phyloP scores from a whole-genome alignment of 1,140 invertebrate species.

The Amyelois transitella region DNA sequence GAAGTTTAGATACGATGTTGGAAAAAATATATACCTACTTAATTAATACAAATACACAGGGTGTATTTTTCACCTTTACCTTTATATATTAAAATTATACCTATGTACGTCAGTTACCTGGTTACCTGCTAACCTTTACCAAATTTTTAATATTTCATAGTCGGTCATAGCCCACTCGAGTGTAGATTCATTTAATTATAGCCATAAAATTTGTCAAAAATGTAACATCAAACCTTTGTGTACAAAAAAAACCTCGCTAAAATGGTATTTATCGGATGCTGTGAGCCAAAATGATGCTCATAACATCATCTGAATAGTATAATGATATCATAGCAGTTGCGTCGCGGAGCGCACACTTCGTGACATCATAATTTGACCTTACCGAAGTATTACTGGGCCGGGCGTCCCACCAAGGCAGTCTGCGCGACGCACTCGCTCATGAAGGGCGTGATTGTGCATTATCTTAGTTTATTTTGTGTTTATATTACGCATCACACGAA shows the following conservation, averaged over 20 bases:
- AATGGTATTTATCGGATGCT: neutral
- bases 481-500: neutral
- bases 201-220: neutral
- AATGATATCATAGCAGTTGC: neutral
- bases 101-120: too few species aligned
- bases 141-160: too few species aligned
- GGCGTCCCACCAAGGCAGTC: neutral
- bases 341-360: neutral
- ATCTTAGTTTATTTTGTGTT: neutral
- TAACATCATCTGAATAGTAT: neutral
- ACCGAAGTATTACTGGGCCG: neutral
- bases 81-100: too few species aligned
- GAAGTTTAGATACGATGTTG: too few species aligned
- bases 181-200: neutral
- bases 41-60: too few species aligned
- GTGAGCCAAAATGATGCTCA: neutral
- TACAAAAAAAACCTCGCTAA: too few species aligned
- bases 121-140: too few species aligned
- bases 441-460: neutral
- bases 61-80: too few species aligned
- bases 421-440: neutral
- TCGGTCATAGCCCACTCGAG: too few species aligned
- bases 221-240: too few species aligned
- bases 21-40: too few species aligned
- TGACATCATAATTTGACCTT: conserved; percentile 5